Base-by-base conservation (phyloP, 2,888 invertebrate genomes). In the Periphyllus acericola region DNA sequence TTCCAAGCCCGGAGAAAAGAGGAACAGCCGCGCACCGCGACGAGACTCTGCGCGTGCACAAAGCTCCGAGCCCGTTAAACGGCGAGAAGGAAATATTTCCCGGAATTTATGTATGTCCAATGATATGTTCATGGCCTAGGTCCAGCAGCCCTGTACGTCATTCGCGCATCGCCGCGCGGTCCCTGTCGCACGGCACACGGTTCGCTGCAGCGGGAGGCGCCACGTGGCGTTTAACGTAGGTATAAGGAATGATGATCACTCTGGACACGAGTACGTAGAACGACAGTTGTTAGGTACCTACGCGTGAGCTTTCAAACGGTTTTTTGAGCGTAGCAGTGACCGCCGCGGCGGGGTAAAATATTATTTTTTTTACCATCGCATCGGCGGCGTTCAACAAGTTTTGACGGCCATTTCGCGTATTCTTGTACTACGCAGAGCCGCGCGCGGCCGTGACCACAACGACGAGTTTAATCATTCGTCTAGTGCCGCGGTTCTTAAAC, bases 111-210 rank as follows among this genome's bases (percentile, higher is more conserved):
- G n/a, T n/a, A n/a, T n/a, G n/a, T n/a, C n/a, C n/a, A n/a, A n/a
- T n/a, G 84, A 52, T 36, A 34, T 3, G 6, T 34, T 55, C 36
- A 79, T 29, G 79, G 85, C 21, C 71, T 32, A 11, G 66, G 84
- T 84, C 66, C 84, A 66, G 32, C 11, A 9, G 76, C 25, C 66
- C 66, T 55, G n/a, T n/a, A n/a, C n/a, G 85, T 71, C 86, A 29
- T 80, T 60, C 72, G 74, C 55, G n/a, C 55, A 72, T 72, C 21
- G n/a, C n/a, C n/a, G n/a, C n/a, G n/a, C n/a, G 76, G 68, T 80
- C 8, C 55, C 29, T 14, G 29, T 55, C 25, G 79, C 79, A 3
- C 72, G 55, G 72, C 21, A 72, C 52, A 52, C 11, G 71, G 52
- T 14, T 6, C 4, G 29, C 32, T 11, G 6, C 25, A 40, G 46